These are phyloP conservation scores for Pelochelys cantorii DNA, from an alignment of 2,797 vertebrate species.

Conservation along the genomic window DNA sequence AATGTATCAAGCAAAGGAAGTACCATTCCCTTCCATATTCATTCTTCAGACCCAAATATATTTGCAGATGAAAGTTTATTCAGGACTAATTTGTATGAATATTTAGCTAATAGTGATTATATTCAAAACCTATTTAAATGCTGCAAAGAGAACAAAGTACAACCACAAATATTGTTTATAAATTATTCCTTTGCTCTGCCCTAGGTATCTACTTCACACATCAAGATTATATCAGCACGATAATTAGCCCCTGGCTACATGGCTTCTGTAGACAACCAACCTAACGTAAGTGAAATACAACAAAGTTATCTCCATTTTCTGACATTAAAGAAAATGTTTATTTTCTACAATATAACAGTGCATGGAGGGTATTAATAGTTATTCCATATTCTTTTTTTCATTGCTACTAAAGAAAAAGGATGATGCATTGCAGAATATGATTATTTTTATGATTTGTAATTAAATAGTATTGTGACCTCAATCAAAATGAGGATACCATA, in stretches of 20 bases:
- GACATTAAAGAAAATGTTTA: rapidly evolving
- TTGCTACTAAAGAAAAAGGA: background rate
- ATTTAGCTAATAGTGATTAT: background rate
- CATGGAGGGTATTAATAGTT: background rate
- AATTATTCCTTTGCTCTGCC: background rate
- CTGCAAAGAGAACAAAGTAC: background rate
- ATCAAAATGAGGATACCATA: background rate
- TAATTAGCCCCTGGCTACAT: background rate
- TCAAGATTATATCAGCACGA: background rate
- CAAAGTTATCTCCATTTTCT: background rate
- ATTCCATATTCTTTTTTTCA: background rate
- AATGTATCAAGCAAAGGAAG: background rate
- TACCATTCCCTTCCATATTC: background rate
- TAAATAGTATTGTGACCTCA: background rate
- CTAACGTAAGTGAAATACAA: background rate
- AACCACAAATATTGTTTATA: background rate
- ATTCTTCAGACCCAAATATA: background rate
- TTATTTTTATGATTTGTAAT: background rate
- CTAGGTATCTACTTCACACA: background rate
- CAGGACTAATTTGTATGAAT: background rate
- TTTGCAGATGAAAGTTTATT: background rate
- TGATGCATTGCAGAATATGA: background rate
- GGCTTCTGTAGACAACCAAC: background rate
- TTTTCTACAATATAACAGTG: background rate
- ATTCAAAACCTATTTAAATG: background rate